These are phyloP conservation scores for Endotricha flammealis DNA, from an alignment of 2,888 invertebrate species.

Conservation along the genomic window DNA sequence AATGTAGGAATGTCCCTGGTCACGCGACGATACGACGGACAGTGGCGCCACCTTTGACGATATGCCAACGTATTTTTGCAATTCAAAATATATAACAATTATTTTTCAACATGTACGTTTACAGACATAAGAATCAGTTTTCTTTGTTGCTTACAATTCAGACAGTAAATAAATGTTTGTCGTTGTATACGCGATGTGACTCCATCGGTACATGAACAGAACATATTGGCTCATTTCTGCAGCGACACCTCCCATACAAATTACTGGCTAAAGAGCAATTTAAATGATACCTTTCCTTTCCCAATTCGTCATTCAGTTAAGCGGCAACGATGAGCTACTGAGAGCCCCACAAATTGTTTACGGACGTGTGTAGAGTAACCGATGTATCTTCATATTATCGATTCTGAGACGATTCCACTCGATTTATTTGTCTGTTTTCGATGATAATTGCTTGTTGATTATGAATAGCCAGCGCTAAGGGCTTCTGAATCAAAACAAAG, in stretches of 20 bases:
- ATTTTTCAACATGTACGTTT: background rate
- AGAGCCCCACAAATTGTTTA: conserved; percentile 57
- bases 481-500: background rate
- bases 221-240: conserved; percentile 56
- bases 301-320: conserved; percentile 64
- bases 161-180: conserved; percentile 24
- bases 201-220: conserved; percentile 40
- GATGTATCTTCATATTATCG: conserved; percentile 35
- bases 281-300: conserved; percentile 65
- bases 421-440: conserved; percentile 14
- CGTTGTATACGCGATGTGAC: conserved; percentile 49
- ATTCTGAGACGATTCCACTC: conserved; percentile 18
- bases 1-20: conserved; percentile 36
- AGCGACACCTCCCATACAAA: conserved; percentile 57
- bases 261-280: conserved; percentile 50
- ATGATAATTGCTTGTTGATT: conserved; percentile 11
- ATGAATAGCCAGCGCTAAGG: conserved; percentile 4
- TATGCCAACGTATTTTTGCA: conserved; percentile 29
- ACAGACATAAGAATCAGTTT: conserved; percentile 7
- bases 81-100: background rate
- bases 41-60: conserved; percentile 56
- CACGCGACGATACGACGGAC: conserved; percentile 39
- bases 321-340: conserved; percentile 27
- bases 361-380: conserved; percentile 44
- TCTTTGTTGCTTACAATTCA: background rate